Evolutionary conservation across 2,888 invertebrate genomes (phyloP), one percentile per base, ranked within the genome.

Genomic region (Capitulum mitella): DNA sequence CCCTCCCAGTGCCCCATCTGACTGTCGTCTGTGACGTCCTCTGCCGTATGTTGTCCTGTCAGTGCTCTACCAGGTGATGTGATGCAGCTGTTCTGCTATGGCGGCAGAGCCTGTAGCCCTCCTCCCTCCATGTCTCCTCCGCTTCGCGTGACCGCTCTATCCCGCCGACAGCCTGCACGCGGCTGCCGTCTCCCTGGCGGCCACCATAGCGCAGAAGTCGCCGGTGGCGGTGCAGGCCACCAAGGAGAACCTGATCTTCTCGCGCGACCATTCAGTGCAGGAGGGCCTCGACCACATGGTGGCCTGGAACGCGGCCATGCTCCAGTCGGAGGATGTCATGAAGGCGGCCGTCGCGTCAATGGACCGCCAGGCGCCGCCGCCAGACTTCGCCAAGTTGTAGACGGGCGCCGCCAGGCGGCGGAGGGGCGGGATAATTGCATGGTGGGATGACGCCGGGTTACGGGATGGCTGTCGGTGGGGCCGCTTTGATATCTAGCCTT

Each of bases 191-290:
- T 88, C 90, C 12, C 83, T 93, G 77, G 98, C 97, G 0, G 89
- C 89, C 82, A 85, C 87, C 51, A 97, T 99, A 82, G 94, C 98
- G 0, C 85, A 87, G 10, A 95, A 95, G 86, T 97, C 96, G 87
- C 98, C 98, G 0, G 92, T 98, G 8, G 98, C 98, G 0, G 92
- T 98, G 0, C 98, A 98, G 85, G 91, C 92, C 6, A 93, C 95
- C 0, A 99, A 99, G 85, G 87, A 90, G 79, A 92, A 89, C 83
- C 84, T 98, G 40, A 89, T 94, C 19, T 97, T 93, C 86, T 92
- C 97, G 0, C 89, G 95, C 83, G 95, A 96, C 85, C 94, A 97
- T 84, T 88, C 92, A 0, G 93, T 93, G 29, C 90, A 92, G 82
- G 93, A 96, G 79, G 94, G 97, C 22, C 87, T 98, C n/a, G 91